A percentile compares a stretch with the other conserved stretches of the same genome.
phyloP scores from a whole-genome alignment of 2,888 invertebrate species.

The Drosophila algonquin region DNA sequence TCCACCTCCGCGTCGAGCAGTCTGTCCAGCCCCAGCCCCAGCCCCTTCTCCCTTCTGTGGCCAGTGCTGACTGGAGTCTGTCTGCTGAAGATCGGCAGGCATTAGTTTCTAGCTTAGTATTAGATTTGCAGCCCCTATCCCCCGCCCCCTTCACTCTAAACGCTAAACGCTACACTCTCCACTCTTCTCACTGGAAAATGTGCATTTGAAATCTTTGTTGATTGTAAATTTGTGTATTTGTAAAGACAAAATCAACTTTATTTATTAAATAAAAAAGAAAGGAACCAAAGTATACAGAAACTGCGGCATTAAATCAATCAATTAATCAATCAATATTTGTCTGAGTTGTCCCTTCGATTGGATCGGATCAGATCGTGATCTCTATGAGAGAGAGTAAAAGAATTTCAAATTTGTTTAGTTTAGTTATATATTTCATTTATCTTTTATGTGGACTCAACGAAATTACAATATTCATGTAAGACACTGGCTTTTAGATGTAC shows the following conservation, averaged over 20 bases:
- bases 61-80: constrained; percentile 16
- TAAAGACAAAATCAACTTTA: constrained; percentile 73
- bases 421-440: constrained; percentile 49
- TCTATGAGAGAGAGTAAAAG: background rate
- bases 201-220: constrained; percentile 64
- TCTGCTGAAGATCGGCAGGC: constrained; percentile 17
- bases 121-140: constrained; percentile 11
- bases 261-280: constrained; percentile 71
- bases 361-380: background rate
- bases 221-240: constrained; percentile 65
- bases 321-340: background rate
- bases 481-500: constrained; percentile 64
- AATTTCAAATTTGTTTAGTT: constrained; percentile 7
- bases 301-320: background rate
- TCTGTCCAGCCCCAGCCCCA: background rate
- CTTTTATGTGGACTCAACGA: constrained; percentile 66
- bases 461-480: constrained; percentile 68
- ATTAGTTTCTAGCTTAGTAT: constrained; percentile 27
- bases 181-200: constrained; percentile 28
- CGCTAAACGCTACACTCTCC: constrained; percentile 19
- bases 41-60: constrained; percentile 4
- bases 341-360: background rate
- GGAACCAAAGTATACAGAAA: constrained; percentile 67
- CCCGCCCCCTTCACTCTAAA: background rate
- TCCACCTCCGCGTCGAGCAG: constrained; percentile 62